Evolutionary conservation across 2,888 invertebrate species (phyloP).

Genomic region (Cylindroiulus punctatus): DNA sequence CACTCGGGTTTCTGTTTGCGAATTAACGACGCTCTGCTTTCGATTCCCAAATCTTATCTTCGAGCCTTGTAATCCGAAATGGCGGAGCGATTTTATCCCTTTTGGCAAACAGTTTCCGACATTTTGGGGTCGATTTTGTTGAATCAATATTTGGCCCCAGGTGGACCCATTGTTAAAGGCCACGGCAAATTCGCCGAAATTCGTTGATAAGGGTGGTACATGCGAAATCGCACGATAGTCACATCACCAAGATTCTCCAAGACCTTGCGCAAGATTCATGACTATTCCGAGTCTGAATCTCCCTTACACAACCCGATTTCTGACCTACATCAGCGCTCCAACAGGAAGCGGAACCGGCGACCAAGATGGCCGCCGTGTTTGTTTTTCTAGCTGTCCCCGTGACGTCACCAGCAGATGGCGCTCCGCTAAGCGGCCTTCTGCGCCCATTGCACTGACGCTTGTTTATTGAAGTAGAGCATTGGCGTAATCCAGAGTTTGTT

Average conservation of each 20-base stretch:
- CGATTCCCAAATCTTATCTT: constrained; percentile 4
- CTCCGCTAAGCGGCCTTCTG: constrained; percentile 8
- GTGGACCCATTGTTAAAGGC: not conserved
- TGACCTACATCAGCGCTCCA: not conserved
- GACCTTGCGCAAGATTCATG: too few species aligned
- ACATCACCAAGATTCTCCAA: too few species aligned
- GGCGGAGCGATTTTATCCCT: not conserved
- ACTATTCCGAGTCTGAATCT: too few species aligned
- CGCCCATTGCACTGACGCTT: not conserved
- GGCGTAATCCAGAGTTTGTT: not conserved
- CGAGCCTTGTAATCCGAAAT: not conserved
- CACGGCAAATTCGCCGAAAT: not conserved
- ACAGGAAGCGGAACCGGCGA: not conserved
- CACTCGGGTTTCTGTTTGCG: not conserved
- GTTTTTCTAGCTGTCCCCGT: not conserved
- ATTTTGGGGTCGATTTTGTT: not conserved
- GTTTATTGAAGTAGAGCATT: not conserved
- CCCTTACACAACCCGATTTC: not conserved
- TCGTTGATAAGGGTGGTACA: not conserved
- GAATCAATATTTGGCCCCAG: constrained; percentile 1
- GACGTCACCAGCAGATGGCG: constrained; percentile 8
- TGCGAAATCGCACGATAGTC: too few species aligned
- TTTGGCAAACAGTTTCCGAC: not conserved
- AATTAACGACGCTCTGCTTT: not conserved
- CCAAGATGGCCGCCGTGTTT: not conserved